Evolutionary conservation across 2,113 vertebrate genomes (phyloP), one percentile per base, ranked within the genome.

Genomic region (Alces alces): DNA sequence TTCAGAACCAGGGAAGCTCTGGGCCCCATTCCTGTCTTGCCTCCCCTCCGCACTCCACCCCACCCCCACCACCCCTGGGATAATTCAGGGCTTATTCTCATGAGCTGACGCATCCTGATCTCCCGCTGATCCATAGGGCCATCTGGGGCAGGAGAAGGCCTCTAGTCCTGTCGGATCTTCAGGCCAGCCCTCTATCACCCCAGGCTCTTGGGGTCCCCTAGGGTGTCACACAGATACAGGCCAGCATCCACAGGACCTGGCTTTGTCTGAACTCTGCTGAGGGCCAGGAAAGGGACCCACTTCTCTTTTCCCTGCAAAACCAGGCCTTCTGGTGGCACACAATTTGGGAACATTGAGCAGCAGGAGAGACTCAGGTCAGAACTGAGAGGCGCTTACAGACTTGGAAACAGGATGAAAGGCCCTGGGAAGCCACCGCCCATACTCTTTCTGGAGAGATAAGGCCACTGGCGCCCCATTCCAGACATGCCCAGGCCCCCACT

Each of bases 21-120:
- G 2, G 0, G 23, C 43, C 19, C 36, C 0, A 0, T 39, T 70
- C n/a, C n/a, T 70, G 19, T 36, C 66, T 70, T 70, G 66, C 66
- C 19, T 70, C 10, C 64, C 64, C 64, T n/a, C 64, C 16, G 7
- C 1, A 66, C 33, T 6, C 28, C 30, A 1, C 61, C 28, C 33
- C 2, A 5, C 9, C 8, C 5, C 15, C 21, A 0, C 27, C 1
- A 11, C 7, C 14, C n/a, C 30, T 13, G 4, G 5, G 86, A 83
- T 79, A 73, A 97, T 33, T 52, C 1, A 14, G 36, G 73, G 93
- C 61, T 93, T 80, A 60, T 27, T 16, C 60, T 17, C 39, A 1
- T 1, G 45, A 39, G 57, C 54, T 73, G 27, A 50, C 2, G 25
- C 39, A 19, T 5, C 28, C 86, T 88, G 54, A 60, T 45, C 50